Conservation (phyloP, 2,113 vertebrate species). For the Heloderma charlesbogerti region DNA sequence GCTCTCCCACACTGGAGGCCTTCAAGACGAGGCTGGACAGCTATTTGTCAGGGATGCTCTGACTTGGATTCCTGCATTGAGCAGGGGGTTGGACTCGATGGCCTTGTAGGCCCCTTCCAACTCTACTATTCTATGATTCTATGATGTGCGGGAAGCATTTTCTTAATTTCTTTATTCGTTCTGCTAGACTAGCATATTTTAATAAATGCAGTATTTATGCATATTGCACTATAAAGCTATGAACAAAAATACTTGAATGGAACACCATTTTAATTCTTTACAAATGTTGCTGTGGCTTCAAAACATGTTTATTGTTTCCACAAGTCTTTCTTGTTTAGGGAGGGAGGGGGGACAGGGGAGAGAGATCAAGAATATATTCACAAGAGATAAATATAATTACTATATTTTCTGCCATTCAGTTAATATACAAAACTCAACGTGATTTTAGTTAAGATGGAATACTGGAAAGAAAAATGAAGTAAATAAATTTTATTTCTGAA, state of each 20-base stretch:
- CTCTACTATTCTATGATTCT: too few relatives aligned
- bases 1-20: too few relatives aligned
- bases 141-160: background rate
- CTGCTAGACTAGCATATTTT: background rate
- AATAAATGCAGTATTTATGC: background rate
- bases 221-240: background rate
- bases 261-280: slow-evolving; percentile 26
- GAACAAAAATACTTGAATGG: slow-evolving; percentile 26
- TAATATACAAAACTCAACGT: background rate
- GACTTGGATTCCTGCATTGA: too few relatives aligned
- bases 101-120: too few relatives aligned
- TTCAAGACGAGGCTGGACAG: too few relatives aligned
- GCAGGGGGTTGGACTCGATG: too few relatives aligned
- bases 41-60: too few relatives aligned
- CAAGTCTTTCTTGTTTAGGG: background rate
- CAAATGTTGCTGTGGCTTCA: slow-evolving; percentile 27
- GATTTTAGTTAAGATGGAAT: background rate
- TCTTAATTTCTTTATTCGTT: background rate
- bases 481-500: background rate
- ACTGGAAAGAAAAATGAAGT: background rate
- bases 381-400: slow-evolving; percentile 19
- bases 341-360: background rate
- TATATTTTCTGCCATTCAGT: slow-evolving; percentile 39
- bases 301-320: background rate
- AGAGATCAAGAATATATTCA: slow-evolving; percentile 17